Percentiles rank a stretch among this genome's conserved stretches.
Evolutionary conservation across 92 coral and sea anemone genomes (phyloP).

Genomic region (Actinernus sp.): DNA sequence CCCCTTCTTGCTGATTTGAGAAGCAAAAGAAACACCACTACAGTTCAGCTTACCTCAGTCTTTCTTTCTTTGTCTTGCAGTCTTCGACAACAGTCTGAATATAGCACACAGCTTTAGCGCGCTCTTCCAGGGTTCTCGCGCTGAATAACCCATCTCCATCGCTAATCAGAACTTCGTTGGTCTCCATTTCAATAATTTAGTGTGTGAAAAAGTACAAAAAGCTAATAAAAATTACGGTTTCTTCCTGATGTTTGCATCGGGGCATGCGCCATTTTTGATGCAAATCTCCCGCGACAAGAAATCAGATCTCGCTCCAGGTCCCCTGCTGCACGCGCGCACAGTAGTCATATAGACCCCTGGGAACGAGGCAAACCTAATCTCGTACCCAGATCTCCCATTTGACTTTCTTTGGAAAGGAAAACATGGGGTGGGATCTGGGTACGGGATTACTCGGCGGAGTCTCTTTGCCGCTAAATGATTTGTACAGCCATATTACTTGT

Average conservation of each 20-base stretch:
- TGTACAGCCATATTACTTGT: no score
- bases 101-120: conserved; percentile 79
- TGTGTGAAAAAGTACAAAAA: background rate
- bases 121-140: conserved; percentile 49
- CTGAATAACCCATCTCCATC: conserved; percentile 79
- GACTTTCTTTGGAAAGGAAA: no score
- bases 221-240: background rate
- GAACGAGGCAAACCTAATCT: no score
- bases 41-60: conserved; percentile 69
- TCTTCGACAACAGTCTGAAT: conserved; percentile 56
- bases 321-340: no score
- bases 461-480: no score
- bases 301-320: background rate
- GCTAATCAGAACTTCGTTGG: conserved; percentile 75
- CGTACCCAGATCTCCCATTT: no score
- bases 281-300: conserved; percentile 94
- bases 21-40: no score
- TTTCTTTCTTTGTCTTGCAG: conserved; percentile 29
- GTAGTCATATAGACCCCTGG: no score
- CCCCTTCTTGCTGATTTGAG: no score
- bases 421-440: no score
- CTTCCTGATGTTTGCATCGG: background rate
- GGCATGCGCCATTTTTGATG: conserved; percentile 13
- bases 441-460: no score
- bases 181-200: conserved; percentile 32